Percentiles rank a stretch among this genome's conserved stretches.
Conservation (phyloP, 2,888 invertebrate genomes). For the Sminthurinus aureus region DNA sequence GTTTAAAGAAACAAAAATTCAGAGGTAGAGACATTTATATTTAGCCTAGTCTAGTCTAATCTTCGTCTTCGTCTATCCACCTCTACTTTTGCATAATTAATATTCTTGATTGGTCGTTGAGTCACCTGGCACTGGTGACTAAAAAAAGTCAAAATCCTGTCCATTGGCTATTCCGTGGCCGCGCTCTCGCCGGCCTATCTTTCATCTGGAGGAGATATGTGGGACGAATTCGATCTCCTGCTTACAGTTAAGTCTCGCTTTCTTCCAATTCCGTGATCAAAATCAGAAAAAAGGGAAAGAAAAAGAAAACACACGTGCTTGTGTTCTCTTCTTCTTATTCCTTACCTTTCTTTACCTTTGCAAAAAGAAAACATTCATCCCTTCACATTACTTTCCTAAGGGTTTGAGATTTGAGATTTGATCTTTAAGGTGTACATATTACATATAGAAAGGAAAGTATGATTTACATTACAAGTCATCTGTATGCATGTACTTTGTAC, state of each 20-base stretch:
- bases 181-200: slow-evolving; percentile 34
- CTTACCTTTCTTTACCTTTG: neutral
- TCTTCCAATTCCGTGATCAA: neutral
- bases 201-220: slow-evolving; percentile 45
- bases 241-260: slow-evolving; percentile 49
- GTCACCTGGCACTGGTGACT: slow-evolving; percentile 39
- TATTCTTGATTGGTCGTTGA: slow-evolving; percentile 1
- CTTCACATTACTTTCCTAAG: too few relatives aligned
- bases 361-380: neutral
- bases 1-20: too few relatives aligned
- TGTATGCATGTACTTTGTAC: too few relatives aligned
- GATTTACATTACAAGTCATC: too few relatives aligned
- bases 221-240: slow-evolving; percentile 49
- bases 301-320: too few relatives aligned
- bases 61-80: neutral
- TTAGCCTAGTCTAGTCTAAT: slow-evolving; percentile 3
- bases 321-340: neutral
- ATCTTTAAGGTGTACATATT: too few relatives aligned
- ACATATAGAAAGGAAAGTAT: too few relatives aligned
- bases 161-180: slow-evolving; percentile 40
- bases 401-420: too few relatives aligned
- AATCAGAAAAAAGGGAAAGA: neutral
- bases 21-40: neutral
- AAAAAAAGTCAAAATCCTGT: slow-evolving; percentile 36
- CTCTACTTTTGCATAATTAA: too few relatives aligned